Percentiles rank a stretch among this genome's conserved stretches.
Conservation (phyloP, 37 sponge, comb jelly and placozoan species). For the Petrosia ficiformis region DNA sequence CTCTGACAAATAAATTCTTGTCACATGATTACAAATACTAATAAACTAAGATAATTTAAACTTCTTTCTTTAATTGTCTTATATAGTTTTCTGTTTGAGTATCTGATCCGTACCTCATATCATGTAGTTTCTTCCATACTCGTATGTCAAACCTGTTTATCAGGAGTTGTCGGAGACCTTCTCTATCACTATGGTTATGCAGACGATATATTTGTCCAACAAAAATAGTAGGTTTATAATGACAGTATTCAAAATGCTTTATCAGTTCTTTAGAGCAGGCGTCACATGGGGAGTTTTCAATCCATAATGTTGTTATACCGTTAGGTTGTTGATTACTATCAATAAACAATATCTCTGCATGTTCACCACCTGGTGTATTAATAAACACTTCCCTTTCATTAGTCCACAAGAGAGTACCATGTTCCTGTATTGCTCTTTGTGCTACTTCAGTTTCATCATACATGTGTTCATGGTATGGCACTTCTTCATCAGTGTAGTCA, state of each 20-base stretch:
- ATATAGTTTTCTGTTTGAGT: too few relatives aligned
- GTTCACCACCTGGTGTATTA: not conserved
- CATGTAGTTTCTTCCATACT: not conserved
- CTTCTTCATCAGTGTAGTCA: too few relatives aligned
- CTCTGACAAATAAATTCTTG: too few relatives aligned
- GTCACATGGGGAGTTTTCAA: not conserved
- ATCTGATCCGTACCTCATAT: too few relatives aligned
- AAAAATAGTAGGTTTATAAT: not conserved
- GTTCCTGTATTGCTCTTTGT: too few relatives aligned
- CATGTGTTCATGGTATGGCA: too few relatives aligned
- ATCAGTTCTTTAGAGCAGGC: not conserved
- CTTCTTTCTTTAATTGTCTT: too few relatives aligned
- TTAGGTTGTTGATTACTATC: not conserved
- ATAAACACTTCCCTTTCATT: not conserved
- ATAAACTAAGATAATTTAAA: too few relatives aligned
- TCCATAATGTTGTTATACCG: not conserved
- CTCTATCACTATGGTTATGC: not conserved
- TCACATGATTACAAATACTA: too few relatives aligned
- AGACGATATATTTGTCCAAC: not conserved
- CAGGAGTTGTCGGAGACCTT: not conserved
- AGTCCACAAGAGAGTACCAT: not conserved
- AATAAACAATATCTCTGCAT: not conserved
- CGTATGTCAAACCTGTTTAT: not conserved
- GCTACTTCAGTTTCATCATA: too few relatives aligned
- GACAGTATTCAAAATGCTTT: not conserved